Evolutionary conservation across 2,888 invertebrate genomes (phyloP).

Genomic region (Caenorhabditis sinica): DNA sequence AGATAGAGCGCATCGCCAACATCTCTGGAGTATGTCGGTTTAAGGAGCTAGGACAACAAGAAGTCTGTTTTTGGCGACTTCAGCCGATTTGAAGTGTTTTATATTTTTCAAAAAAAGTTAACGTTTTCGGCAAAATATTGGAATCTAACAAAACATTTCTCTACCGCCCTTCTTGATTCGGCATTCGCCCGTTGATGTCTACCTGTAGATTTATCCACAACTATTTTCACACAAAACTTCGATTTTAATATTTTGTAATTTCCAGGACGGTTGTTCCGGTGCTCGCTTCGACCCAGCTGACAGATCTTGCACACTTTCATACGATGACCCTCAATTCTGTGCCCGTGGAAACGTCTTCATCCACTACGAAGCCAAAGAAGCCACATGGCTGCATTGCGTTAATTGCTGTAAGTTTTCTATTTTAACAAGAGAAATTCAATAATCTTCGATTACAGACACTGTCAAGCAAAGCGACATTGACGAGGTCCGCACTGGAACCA

Average conservation of each 20-base stretch:
- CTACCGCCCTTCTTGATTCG: too few relatives aligned
- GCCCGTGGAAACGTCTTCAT: slow-evolving; percentile 71
- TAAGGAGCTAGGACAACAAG: too few relatives aligned
- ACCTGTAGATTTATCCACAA: too few relatives aligned
- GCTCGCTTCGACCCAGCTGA: slow-evolving; percentile 75
- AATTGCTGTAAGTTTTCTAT: slow-evolving; percentile 74
- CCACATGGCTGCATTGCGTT: slow-evolving; percentile 79
- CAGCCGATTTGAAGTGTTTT: too few relatives aligned
- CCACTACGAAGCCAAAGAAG: slow-evolving; percentile 70
- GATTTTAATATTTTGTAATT: not conserved
- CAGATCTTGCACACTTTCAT: slow-evolving; percentile 75
- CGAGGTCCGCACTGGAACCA: slow-evolving; percentile 56
- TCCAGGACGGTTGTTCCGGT: slow-evolving; percentile 80
- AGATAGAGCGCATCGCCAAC: too few relatives aligned
- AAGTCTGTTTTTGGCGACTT: too few relatives aligned
- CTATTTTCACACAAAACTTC: not conserved
- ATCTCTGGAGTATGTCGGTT: too few relatives aligned
- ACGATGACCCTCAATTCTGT: slow-evolving; percentile 78
- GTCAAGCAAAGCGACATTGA: slow-evolving; percentile 60
- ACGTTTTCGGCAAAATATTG: too few relatives aligned
- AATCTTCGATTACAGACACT: slow-evolving; percentile 46
- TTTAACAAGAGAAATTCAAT: not conserved
- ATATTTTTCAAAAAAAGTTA: too few relatives aligned
- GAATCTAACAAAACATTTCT: too few relatives aligned
- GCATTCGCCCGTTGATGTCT: too few relatives aligned